A percentile compares a stretch with the other conserved stretches of the same genome.
Conservation (phyloP, 2,797 vertebrate species). For the Uromys caudimaculatus region DNA sequence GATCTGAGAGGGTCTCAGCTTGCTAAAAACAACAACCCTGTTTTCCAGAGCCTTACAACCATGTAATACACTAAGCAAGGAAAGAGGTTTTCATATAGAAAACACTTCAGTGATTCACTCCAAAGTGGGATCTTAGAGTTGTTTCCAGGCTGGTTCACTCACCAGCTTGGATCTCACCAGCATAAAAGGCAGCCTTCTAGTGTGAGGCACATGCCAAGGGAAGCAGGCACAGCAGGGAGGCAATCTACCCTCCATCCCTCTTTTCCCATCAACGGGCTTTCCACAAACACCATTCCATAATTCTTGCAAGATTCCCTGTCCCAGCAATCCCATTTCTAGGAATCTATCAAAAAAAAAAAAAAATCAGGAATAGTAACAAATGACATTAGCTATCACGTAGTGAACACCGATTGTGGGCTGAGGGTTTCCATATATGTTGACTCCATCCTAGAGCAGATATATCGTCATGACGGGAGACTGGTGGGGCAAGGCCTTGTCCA, state of each 20-base stretch:
- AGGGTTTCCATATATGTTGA: neutral
- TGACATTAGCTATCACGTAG: neutral
- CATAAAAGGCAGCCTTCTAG: slow-evolving; percentile 34
- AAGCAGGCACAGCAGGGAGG: neutral
- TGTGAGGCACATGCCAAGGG: neutral
- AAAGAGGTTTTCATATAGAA: slow-evolving; percentile 35
- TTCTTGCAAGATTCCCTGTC: neutral
- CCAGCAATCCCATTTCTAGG: neutral
- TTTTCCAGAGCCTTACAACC: neutral
- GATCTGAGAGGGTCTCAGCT: neutral
- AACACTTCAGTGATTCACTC: slow-evolving; percentile 25
- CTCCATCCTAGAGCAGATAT: neutral
- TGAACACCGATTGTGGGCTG: neutral
- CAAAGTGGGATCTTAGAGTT: neutral
- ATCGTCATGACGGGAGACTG: neutral
- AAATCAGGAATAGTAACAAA: slow-evolving; percentile 24
- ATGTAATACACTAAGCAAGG: slow-evolving; percentile 20
- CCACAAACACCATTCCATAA: neutral
- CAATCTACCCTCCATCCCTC: neutral
- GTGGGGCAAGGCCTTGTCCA: neutral
- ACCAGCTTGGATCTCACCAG: neutral
- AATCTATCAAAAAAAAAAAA: neutral
- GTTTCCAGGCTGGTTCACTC: slow-evolving; percentile 21
- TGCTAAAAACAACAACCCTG: neutral
- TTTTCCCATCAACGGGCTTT: neutral